A percentile compares a stretch with the other conserved stretches of the same genome.
phyloP scores from a whole-genome alignment of 2,888 invertebrate genomes.

The Caenorhabditis sp. region DNA sequence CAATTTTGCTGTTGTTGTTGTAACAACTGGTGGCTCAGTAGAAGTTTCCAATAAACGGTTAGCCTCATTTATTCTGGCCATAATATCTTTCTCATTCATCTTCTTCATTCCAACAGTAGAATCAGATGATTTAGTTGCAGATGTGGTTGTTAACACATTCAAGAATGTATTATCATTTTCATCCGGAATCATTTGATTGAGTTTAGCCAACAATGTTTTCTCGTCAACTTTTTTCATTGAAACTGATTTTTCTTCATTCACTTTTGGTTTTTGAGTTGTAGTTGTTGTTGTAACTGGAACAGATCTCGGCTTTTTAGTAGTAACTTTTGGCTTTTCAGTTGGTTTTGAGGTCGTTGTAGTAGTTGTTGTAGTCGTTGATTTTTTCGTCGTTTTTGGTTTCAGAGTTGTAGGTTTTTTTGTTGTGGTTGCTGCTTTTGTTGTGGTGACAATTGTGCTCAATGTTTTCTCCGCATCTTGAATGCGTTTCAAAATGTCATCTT shows the following conservation, averaged over 20 bases:
- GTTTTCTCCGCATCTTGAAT: neutral
- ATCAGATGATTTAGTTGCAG: neutral
- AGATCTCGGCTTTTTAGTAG: neutral
- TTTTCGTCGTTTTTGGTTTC: conserved; percentile 5
- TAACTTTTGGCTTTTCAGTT: conserved; percentile 2
- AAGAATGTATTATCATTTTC: neutral
- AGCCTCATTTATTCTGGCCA: conserved; percentile 28
- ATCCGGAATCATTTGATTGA: conserved; percentile 16
- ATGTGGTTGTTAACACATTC: neutral
- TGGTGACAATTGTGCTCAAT: neutral
- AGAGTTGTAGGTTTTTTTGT: neutral
- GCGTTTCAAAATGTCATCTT: neutral
- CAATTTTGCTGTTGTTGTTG: conserved; percentile 29
- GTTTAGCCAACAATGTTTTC: conserved; percentile 22
- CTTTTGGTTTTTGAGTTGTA: neutral
- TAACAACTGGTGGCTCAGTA: conserved; percentile 9
- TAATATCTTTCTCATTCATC: conserved; percentile 28
- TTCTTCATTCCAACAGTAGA: conserved; percentile 17
- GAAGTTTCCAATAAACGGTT: conserved; percentile 12
- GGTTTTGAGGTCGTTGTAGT: neutral
- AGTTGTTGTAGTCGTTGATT: neutral
- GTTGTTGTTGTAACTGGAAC: neutral
- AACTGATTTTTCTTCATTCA: conserved; percentile 1
- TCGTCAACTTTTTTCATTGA: conserved; percentile 26
- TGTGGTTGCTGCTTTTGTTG: neutral